These are phyloP conservation scores for Drosophila helvetica DNA, from an alignment of 2,888 invertebrate species.

Conservation along the genomic window DNA sequence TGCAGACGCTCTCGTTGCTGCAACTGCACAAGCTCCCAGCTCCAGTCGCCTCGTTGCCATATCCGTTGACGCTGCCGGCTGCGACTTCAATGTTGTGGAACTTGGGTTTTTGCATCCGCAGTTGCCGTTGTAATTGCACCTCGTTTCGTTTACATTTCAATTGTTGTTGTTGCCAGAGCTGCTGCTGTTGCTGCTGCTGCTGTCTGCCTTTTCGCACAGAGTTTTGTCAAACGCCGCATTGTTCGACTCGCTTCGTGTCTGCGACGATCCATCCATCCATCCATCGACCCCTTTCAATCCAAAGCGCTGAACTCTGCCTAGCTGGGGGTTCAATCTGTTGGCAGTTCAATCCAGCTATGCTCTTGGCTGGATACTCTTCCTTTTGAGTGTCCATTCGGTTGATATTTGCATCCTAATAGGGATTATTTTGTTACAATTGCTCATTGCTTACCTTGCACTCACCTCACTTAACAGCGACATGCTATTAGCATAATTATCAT, in stretches of 20 bases:
- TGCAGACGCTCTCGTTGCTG: slow-evolving; percentile 78
- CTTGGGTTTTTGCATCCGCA: slow-evolving; percentile 64
- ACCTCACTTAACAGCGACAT: not conserved
- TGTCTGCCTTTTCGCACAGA: slow-evolving; percentile 42
- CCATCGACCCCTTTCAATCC: slow-evolving; percentile 46
- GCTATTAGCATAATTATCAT: not conserved
- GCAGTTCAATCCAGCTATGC: not conserved
- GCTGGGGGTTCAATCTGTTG: slow-evolving; percentile 43
- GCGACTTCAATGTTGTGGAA: slow-evolving; percentile 47
- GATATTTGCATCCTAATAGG: not conserved
- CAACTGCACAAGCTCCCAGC: slow-evolving; percentile 41
- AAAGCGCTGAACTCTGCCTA: slow-evolving; percentile 51
- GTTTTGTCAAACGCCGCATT: slow-evolving; percentile 55
- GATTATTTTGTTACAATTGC: not conserved
- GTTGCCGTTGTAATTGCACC: slow-evolving; percentile 51
- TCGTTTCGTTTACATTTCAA: slow-evolving; percentile 45
- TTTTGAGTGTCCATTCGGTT: not conserved
- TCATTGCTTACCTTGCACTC: not conserved
- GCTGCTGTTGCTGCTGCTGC: slow-evolving; percentile 27
- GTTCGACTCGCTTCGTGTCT: slow-evolving; percentile 35
- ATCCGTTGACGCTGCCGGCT: slow-evolving; percentile 66
- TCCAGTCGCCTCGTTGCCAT: slow-evolving; percentile 51
- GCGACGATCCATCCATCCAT: slow-evolving; percentile 29
- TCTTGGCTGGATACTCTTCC: not conserved
- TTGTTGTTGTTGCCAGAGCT: slow-evolving; percentile 30